A percentile compares a stretch with the other conserved stretches of the same genome.
Evolutionary conservation across 1,140 invertebrate genomes (phyloP).

Genomic region (Pissodes strobi): DNA sequence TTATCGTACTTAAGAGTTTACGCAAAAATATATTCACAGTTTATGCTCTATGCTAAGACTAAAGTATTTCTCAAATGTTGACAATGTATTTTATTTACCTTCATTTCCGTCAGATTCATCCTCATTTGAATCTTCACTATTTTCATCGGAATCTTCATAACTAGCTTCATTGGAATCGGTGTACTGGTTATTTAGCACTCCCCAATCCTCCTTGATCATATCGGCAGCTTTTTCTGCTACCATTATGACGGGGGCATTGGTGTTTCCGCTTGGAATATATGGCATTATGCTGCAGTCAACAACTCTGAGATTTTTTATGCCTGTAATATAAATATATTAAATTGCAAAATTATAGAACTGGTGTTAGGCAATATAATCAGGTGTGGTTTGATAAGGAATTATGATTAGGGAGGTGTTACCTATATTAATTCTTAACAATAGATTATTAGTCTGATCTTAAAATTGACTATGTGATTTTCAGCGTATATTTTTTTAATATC

Average conservation of each 20-base stretch:
- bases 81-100: conserved; percentile 1
- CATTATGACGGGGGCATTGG: conserved; percentile 77
- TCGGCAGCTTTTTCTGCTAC: conserved; percentile 79
- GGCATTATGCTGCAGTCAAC: conserved; percentile 84
- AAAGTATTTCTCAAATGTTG: too few relatives aligned
- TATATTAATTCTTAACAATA: too few relatives aligned
- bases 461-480: too few relatives aligned
- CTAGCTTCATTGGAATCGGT: conserved; percentile 18
- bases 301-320: conserved; percentile 71
- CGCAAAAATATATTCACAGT: too few relatives aligned
- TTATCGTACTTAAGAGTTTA: too few relatives aligned
- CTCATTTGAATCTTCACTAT: conserved; percentile 12
- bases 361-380: too few relatives aligned
- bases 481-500: too few relatives aligned
- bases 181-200: conserved; percentile 22
- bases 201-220: conserved; percentile 68
- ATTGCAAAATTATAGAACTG: too few relatives aligned
- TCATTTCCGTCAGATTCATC: conserved; percentile 1
- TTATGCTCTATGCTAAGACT: too few relatives aligned
- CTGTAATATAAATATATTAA: conserved; percentile 52
- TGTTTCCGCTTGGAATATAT: conserved; percentile 71
- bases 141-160: conserved; percentile 8
- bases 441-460: too few relatives aligned
- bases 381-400: too few relatives aligned
- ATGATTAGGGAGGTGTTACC: too few relatives aligned